Evolutionary conservation across 1,140 invertebrate species (phyloP), one percentile per base, ranked within the genome.

Genomic region (Protaetia brevitarsis): DNA sequence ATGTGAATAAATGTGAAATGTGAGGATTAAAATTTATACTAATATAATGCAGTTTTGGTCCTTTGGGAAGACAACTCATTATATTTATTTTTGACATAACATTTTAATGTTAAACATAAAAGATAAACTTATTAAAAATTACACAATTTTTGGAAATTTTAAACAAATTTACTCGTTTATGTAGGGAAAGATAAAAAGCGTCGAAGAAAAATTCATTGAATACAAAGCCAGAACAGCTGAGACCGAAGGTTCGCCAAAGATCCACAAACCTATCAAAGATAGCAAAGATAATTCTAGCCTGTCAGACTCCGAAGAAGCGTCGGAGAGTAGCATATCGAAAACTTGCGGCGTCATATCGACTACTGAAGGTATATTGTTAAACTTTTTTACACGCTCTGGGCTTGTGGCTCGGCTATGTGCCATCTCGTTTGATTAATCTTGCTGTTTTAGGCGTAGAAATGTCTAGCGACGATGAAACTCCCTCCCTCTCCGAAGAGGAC

Each of bases 161-260:
- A n/a, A n/a, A n/a, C n/a, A n/a, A n/a, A n/a, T n/a, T n/a, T n/a
- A n/a, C n/a, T 64, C 56, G 2, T 26, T 64, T 72, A 34, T 78
- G n/a, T 66, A 77, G 75, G 80, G 84, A 6, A 85, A 86, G 74
- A 84, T 86, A 57, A 86, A 86, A 72, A 86, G 83, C n/a, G 85
- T 87, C 16, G 85, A 86, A 72, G 85, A 84, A 23, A 87, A 85
- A 73, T 68, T 86, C 3, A 82, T 79, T 0, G 85, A 86, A 69
- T 85, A 85, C n/a, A 86, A 86, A 69, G 65, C 73, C 7, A 71
- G 74, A 61, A 77, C 71, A 45, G 66, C 69, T n/a, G 76, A 76
- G 10, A 28, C 10, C 34, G 77, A 76, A 56, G 72, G 71, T 16
- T 74, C 72, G 8, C 71, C 75, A 10, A 63, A 62, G 30, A 29